Conservation (phyloP, 2,113 vertebrate species). For the Campylomormyrus tamandua region DNA sequence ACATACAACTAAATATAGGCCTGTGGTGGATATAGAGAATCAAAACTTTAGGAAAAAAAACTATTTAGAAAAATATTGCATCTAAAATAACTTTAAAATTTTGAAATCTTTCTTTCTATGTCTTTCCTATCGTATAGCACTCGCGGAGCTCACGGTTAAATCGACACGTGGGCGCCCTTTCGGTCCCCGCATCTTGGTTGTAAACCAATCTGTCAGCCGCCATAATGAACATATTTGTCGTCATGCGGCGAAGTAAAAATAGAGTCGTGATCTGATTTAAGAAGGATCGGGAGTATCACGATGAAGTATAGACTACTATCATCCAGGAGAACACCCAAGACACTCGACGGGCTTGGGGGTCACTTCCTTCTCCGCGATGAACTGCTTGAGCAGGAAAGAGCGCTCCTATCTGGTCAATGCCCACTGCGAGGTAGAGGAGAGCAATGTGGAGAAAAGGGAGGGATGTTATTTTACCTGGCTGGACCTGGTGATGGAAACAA, state of each 20-base stretch:
- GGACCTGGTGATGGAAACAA: conserved; percentile 53
- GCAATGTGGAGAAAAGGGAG: conserved; percentile 47
- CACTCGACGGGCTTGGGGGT: neutral
- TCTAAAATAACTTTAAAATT: neutral
- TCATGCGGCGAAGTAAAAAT: conserved; percentile 36
- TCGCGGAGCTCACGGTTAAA: conserved; percentile 2
- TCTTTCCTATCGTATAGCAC: neutral
- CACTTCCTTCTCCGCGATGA: conserved; percentile 33
- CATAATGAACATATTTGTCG: conserved; percentile 22
- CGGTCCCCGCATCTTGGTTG: conserved; percentile 17
- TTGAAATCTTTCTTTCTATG: neutral
- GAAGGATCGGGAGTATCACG: conserved; percentile 11
- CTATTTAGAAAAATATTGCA: neutral
- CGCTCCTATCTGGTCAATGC: conserved; percentile 51
- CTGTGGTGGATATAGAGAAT: neutral
- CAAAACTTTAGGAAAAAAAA: neutral
- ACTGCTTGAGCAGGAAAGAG: conserved; percentile 47
- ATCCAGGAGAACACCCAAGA: neutral
- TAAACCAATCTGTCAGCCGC: conserved; percentile 27
- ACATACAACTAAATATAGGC: neutral
- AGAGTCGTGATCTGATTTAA: conserved; percentile 36
- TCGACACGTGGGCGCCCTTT: conserved; percentile 20
- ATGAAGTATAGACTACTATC: neutral
- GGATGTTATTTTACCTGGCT: conserved; percentile 52
- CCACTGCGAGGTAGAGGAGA: conserved; percentile 51